Conservation (phyloP, 2,113 vertebrate species). For the Heteronetta atricapilla region DNA sequence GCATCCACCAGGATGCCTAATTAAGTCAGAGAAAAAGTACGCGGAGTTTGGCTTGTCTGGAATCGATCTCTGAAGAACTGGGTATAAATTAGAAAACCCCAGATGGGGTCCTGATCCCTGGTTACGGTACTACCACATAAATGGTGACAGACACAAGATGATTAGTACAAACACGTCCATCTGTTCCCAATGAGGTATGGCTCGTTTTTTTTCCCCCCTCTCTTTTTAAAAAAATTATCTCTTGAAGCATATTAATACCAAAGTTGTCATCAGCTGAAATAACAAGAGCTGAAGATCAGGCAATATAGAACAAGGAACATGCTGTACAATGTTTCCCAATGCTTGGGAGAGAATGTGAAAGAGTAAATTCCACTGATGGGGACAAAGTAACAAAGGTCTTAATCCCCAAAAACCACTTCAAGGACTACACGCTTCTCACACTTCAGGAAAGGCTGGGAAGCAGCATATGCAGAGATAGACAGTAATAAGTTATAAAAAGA, state of each 20-base stretch:
- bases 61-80: not conserved
- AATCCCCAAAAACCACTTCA: not conserved
- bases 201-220: not conserved
- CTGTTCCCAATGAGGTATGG: conserved; percentile 24
- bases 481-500: not conserved
- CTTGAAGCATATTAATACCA: not conserved
- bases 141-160: conserved; percentile 34
- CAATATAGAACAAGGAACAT: not conserved
- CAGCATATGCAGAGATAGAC: not conserved
- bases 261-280: not conserved
- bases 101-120: conserved; percentile 53
- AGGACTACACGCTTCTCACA: not conserved
- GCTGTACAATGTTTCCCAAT: not conserved
- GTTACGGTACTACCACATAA: not conserved
- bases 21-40: conserved; percentile 11
- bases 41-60: not conserved
- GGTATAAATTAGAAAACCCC: conserved; percentile 33
- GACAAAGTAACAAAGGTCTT: not conserved
- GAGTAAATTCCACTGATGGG: not conserved
- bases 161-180: conserved; percentile 52
- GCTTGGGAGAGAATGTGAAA: not conserved
- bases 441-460: not conserved
- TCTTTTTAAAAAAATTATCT: not conserved
- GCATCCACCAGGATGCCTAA: not conserved
- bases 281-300: not conserved